Evolutionary conservation across 2,797 vertebrate genomes (phyloP).

Genomic region (Emydoidea blandingii): DNA sequence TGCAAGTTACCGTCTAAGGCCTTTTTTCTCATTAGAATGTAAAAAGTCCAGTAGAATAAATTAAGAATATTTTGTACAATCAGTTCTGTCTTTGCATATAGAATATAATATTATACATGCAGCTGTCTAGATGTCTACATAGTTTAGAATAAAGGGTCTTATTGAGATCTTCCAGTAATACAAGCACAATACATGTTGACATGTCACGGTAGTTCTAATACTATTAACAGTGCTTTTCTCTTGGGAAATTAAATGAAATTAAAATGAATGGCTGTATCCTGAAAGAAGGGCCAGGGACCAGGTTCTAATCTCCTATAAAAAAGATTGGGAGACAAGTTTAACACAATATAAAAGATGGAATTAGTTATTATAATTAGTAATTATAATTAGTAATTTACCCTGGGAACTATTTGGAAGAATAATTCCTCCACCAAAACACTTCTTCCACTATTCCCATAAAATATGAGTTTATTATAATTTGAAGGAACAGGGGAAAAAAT

Average conservation of each 20-base stretch:
- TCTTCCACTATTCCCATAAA: background rate
- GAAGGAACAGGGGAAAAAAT: background rate
- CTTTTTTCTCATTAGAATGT: slow-evolving; percentile 25
- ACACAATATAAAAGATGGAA: background rate
- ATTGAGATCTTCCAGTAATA: slow-evolving; percentile 8
- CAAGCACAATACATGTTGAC: background rate
- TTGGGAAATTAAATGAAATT: slow-evolving; percentile 28
- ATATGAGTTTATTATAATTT: background rate
- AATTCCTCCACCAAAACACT: background rate
- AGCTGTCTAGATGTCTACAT: background rate
- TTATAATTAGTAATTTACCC: background rate
- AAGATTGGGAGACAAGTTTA: background rate
- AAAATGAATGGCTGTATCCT: slow-evolving; percentile 3
- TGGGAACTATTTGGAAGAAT: background rate
- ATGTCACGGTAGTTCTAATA: background rate
- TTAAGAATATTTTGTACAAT: slow-evolving; percentile 40
- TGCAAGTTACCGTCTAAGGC: slow-evolving; percentile 39
- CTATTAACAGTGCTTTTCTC: background rate
- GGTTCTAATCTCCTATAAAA: background rate
- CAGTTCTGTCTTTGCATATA: slow-evolving; percentile 10
- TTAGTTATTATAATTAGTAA: background rate
- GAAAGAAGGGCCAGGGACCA: background rate
- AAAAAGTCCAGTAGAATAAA: slow-evolving; percentile 24
- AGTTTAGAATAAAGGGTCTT: slow-evolving; percentile 14
- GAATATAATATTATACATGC: background rate